Evolutionary conservation across 2,797 vertebrate species (phyloP), one percentile per base, ranked within the genome.

Genomic region (Centropyge bicolor): DNA sequence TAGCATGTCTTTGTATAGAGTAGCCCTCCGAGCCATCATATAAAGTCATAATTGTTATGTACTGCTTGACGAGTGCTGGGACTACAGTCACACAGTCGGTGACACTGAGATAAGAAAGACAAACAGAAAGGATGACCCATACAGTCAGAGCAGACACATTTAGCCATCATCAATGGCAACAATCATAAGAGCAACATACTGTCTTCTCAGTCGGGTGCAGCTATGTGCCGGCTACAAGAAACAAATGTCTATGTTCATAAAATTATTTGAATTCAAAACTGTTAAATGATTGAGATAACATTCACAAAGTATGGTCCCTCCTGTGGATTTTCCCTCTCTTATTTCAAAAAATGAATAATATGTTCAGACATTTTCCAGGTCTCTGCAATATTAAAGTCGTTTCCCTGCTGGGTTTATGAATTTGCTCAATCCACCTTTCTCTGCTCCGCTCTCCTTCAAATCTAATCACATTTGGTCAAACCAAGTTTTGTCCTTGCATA

Each of bases 401-500:
- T 35, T 70, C 72, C 61, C 74, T 69, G 74, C 76, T 80, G 63
- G 57, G 24, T 71, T 40, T 24, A 40, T 77, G 22, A 69, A 76
- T 74, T 60, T 61, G 36, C 74, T 70, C 52, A 8, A 19, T 74
- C 49, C 38, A 67, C 78, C 24, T 69, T 16, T 36, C 27, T 60
- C 65, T 24, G 22, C 35, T 35, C 5, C 20, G 22, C 22, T 61
- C 57, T 73, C n/a, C 51, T 65, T 76, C 41, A 81, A 68, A 83
- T 81, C 52, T 75, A 73, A 86, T 78, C 66, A 35, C 69, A 80
- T 79, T 86, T 48, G 22, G 56, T 79, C 59, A 45, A 72, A 78
- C 48, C 54, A 52, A 56, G 62, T 78, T 86, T 22, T 63, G 78
- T 81, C 78, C 78, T 86, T 83, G 63, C 83, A 59, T 54, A 73